Evolutionary conservation across 2,888 invertebrate genomes (phyloP), one percentile per base, ranked within the genome.

Genomic region (Ectropis crepuscularia): DNA sequence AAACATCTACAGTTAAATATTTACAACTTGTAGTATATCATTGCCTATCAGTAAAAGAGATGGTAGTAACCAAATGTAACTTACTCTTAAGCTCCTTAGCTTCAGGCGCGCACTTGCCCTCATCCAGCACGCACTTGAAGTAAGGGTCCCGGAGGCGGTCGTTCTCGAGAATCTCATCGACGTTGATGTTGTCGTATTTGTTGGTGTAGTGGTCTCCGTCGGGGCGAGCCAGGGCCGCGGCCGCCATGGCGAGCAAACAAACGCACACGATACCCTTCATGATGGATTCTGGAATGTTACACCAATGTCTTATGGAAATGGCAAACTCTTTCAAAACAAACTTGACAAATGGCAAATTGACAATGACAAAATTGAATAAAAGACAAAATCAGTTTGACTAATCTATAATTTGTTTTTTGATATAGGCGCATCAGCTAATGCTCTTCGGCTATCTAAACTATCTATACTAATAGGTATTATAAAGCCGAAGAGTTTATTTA

Each of bases 161-260:
- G 78, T 94, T 96, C 5, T 75, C 78, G 11, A 96, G 80, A 66
- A 96, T 94, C 74, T 94, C 94, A 64, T 96, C 95, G 61, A 96
- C 71, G 78, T 96, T 93, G 38, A 96, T 84, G 74, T 94, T 94
- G 76, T 96, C 96, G 73, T 95, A 96, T 74, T 94, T 95, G 16
- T 93, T 94, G 4, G 95, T 94, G 78, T 96, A 96, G 0, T 59
- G 36, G 0, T 69, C 68, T 0, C 58, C 67, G 8, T 39, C 16
- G 16, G 67, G 58, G 11, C 55, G 64, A 11, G 68, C 61, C 5
- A 66, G 38, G 1, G 59, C 66, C 7, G 55, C 57, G 16, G 64
- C 60, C 36, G 60, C 50, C 9, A 59, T 5, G 12, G 41, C 57
- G 12, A 70, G 36, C 10, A 69, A 43, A 45, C 64, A 68, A 6